Conservation (phyloP, 2,113 vertebrate species). For the Cheilinus undulatus region DNA sequence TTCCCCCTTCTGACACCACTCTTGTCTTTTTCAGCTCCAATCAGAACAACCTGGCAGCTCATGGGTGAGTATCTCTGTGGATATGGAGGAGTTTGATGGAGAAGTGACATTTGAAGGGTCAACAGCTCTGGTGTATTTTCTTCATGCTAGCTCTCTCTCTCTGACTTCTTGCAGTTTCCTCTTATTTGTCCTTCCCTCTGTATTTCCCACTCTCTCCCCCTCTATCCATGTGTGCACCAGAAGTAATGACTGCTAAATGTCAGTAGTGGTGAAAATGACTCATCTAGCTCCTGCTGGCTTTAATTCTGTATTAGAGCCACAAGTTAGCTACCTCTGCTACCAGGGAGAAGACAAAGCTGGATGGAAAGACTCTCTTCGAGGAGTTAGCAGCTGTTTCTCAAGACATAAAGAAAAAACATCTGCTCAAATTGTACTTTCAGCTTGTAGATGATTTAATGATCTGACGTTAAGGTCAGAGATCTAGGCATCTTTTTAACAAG, state of each 20-base stretch:
- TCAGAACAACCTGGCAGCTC: conserved; percentile 64
- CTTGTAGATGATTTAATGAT: no score
- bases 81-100: conserved; percentile 64
- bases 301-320: conserved; percentile 18
- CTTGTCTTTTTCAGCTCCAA: conserved; percentile 72
- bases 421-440: background rate
- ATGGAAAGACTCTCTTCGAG: background rate
- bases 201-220: background rate
- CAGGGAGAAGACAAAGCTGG: background rate
- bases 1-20: conserved; percentile 46
- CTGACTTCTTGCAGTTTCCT: conserved; percentile 32
- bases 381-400: background rate
- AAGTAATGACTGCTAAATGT: conserved; percentile 59
- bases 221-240: conserved; percentile 15
- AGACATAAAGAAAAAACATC: background rate
- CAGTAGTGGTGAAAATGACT: conserved; percentile 53
- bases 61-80: conserved; percentile 80
- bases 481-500: no score
- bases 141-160: conserved; percentile 41
- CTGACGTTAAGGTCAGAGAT: no score
- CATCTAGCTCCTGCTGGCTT: conserved; percentile 31
- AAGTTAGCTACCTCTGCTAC: conserved; percentile 8
- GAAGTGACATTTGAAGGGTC: conserved; percentile 70
- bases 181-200: conserved; percentile 9
- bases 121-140: conserved; percentile 40